These are phyloP conservation scores for Coregonus suidteri DNA, from an alignment of 2,797 vertebrate genomes.

Conservation along the genomic window DNA sequence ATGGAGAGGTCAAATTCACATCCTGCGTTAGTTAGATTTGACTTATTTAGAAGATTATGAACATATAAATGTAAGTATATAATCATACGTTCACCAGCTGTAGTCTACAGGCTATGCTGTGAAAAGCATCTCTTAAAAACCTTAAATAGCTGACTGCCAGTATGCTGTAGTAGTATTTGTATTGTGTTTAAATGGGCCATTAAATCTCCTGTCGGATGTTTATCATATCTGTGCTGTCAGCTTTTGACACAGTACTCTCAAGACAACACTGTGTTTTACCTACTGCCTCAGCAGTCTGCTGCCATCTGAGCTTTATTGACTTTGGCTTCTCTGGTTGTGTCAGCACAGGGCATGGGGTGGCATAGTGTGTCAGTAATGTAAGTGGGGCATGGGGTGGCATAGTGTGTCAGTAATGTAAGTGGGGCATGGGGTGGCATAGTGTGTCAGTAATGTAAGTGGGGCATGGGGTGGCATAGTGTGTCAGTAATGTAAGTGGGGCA, in stretches of 20 bases:
- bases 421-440: neutral
- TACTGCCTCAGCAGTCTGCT: slow-evolving; percentile 42
- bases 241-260: slow-evolving; percentile 48
- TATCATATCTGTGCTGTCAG: slow-evolving; percentile 49
- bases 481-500: neutral
- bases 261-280: slow-evolving; percentile 48
- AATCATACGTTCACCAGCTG: too few relatives aligned
- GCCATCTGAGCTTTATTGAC: slow-evolving; percentile 56
- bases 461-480: slow-evolving; percentile 18
- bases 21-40: neutral
- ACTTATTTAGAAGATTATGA: neutral
- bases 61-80: too few relatives aligned
- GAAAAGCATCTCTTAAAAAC: neutral
- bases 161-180: slow-evolving; percentile 18
- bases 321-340: slow-evolving; percentile 52
- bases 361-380: neutral
- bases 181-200: slow-evolving; percentile 41
- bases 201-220: slow-evolving; percentile 56
- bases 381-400: neutral
- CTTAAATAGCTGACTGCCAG: neutral
- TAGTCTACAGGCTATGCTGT: too few relatives aligned
- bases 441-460: too few relatives aligned
- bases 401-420: neutral
- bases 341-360: slow-evolving; percentile 44
- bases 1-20: too few relatives aligned